Conservation (phyloP, 2,797 vertebrate genomes). For the Cyprinella venusta region DNA sequence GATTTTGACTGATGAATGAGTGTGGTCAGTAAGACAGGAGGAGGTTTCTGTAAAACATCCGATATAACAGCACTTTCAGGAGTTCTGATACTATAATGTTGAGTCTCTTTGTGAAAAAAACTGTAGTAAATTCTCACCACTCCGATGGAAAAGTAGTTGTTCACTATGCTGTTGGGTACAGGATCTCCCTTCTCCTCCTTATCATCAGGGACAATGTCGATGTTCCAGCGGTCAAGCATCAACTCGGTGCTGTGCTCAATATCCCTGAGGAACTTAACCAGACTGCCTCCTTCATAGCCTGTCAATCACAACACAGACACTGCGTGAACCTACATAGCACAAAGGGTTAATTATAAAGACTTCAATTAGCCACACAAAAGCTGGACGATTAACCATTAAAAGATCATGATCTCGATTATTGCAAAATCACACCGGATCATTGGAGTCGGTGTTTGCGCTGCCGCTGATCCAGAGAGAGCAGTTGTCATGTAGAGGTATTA, state of each 20-base stretch:
- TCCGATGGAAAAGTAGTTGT: slow-evolving; percentile 97
- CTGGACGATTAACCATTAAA: no score
- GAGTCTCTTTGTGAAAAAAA: slow-evolving; percentile 5
- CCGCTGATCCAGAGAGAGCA: no score
- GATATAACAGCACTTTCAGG: neutral
- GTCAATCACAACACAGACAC: slow-evolving; percentile 36
- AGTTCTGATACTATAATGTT: neutral
- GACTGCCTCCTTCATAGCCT: slow-evolving; percentile 93
- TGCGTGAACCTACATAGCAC: neutral
- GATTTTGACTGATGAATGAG: slow-evolving; percentile 6
- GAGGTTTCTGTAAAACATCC: neutral
- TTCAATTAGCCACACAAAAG: neutral
- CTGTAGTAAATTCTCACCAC: slow-evolving; percentile 82
- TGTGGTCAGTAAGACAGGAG: neutral
- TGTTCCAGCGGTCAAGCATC: slow-evolving; percentile 93
- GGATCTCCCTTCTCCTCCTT: slow-evolving; percentile 89
- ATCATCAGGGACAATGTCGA: slow-evolving; percentile 87
- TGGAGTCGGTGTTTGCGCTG: no score
- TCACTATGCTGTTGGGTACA: slow-evolving; percentile 91
- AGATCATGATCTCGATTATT: no score
- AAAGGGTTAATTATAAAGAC: neutral
- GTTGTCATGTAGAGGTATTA: no score
- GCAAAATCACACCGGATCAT: no score
- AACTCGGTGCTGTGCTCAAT: slow-evolving; percentile 91
- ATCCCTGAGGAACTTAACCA: slow-evolving; percentile 90